These are phyloP conservation scores for Harpalus rufipes DNA, from an alignment of 2,888 invertebrate genomes.

Conservation along the genomic window DNA sequence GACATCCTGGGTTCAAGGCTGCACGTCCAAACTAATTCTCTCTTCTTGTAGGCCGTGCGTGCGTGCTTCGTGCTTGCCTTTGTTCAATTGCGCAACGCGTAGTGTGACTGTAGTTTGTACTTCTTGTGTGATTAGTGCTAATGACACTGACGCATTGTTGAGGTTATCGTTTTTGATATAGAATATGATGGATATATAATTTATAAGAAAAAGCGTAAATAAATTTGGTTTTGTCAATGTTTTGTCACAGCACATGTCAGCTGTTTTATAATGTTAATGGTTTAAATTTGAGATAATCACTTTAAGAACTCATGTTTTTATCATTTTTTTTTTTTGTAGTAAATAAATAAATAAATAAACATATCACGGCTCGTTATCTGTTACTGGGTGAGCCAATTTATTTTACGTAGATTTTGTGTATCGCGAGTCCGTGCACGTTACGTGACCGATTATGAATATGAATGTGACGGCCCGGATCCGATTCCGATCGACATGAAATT, in stretches of 20 bases:
- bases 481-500: too few relatives aligned
- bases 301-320: not conserved
- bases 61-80: not conserved
- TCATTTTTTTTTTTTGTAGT: too few relatives aligned
- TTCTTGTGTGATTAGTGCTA: constrained; percentile 29
- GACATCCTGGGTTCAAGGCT: constrained; percentile 57
- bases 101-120: not conserved
- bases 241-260: not conserved
- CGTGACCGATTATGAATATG: too few relatives aligned
- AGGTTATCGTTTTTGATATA: constrained; percentile 17
- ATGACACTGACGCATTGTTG: constrained; percentile 34
- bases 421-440: too few relatives aligned
- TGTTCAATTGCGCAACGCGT: constrained; percentile 45
- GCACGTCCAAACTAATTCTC: constrained; percentile 36
- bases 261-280: too few relatives aligned
- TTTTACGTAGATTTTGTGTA: too few relatives aligned
- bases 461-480: too few relatives aligned
- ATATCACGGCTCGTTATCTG: too few relatives aligned
- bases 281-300: not conserved
- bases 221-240: not conserved
- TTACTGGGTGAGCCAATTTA: too few relatives aligned
- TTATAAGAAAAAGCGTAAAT: not conserved
- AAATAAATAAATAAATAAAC: too few relatives aligned
- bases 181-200: not conserved
- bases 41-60: not conserved